Evolutionary conservation across 2,888 invertebrate genomes (phyloP), one percentile per base, ranked within the genome.

Genomic region (Philhelius pedissequus): DNA sequence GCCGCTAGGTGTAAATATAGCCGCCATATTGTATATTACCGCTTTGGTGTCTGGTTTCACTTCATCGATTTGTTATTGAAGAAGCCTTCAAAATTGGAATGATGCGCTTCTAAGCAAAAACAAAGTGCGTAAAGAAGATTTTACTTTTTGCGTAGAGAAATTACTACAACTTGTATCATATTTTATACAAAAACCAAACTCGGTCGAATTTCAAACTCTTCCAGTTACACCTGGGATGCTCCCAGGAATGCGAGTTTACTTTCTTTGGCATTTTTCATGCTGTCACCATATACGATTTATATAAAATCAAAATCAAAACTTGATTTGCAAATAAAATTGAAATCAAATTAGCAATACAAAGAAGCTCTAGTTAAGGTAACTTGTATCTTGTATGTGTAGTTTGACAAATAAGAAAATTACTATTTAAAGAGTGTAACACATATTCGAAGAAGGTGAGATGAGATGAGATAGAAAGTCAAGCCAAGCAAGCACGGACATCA

Each of bases 381-480:
- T 52, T 52, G 66, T 30, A n/a, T n/a, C n/a, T n/a, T n/a, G n/a
- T 35, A 11, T 43, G 4, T 1, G 22, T 25, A 32, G 43, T 60
- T n/a, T 73, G 66, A 78, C 78, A 77, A 77, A 78, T 78, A 71
- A 45, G 68, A 43, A 43, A 27, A 27, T 50, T 38, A 40, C 22
- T 32, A 70, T 40, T 30, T 62, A 18, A 62, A 43, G 22, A 7
- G 25, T 27, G 62, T 62, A 43, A 62, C 27, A 62, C 1, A n/a
- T 11, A 52, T 69, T 58, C 45, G 48, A 60, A 13, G 35, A 68
- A 40, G 68, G 78, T 62, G 68, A n/a, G n/a, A n/a, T n/a, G n/a
- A 78, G 73, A 73, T 74, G 78, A 73, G 77, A 74, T 78, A 82
- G 82, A 83, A 83, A 83, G 82, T 83, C 73, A 43, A 40, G 56